Conservation (phyloP, 1,140 invertebrate genomes). For the Leptopilina clavipes region DNA sequence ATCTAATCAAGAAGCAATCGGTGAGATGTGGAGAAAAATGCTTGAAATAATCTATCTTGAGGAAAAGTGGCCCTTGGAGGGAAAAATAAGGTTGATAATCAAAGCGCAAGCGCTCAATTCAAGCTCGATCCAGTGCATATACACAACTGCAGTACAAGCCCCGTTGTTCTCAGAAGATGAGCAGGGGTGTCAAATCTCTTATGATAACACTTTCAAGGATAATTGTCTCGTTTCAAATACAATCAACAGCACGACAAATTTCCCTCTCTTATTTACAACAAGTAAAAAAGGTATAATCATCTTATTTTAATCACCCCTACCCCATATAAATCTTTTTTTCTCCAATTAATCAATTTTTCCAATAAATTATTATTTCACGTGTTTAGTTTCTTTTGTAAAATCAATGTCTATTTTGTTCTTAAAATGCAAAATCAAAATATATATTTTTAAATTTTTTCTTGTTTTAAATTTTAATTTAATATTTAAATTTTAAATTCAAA, state of each 20-base stretch:
- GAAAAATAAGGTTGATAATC: conserved; percentile 25
- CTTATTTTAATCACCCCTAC: not conserved
- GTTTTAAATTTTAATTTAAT: too few species aligned
- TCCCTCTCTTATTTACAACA: conserved; percentile 14
- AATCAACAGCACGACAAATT: not conserved
- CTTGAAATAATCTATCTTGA: not conserved
- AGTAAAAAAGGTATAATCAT: not conserved
- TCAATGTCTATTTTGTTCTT: too few species aligned
- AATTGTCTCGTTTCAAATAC: conserved; percentile 6
- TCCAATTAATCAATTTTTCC: too few species aligned
- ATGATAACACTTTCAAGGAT: conserved; percentile 23
- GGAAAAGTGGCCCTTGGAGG: conserved; percentile 4
- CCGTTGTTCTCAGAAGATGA: conserved; percentile 21
- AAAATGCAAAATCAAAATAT: too few species aligned
- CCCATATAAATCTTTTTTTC: not conserved
- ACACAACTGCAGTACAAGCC: not conserved
- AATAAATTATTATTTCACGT: too few species aligned
- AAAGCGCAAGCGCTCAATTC: conserved; percentile 22
- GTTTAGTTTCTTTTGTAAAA: too few species aligned
- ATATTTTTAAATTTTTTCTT: too few species aligned
- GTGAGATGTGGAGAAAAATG: not conserved
- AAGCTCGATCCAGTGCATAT: not conserved
- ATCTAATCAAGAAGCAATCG: not conserved
- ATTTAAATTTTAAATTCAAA: too few species aligned
- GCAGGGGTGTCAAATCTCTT: conserved; percentile 2